A percentile compares a stretch with the other conserved stretches of the same genome.
These are phyloP conservation scores for Decapterus maruadsi DNA, from an alignment of 2,797 vertebrate species.

Conservation along the genomic window DNA sequence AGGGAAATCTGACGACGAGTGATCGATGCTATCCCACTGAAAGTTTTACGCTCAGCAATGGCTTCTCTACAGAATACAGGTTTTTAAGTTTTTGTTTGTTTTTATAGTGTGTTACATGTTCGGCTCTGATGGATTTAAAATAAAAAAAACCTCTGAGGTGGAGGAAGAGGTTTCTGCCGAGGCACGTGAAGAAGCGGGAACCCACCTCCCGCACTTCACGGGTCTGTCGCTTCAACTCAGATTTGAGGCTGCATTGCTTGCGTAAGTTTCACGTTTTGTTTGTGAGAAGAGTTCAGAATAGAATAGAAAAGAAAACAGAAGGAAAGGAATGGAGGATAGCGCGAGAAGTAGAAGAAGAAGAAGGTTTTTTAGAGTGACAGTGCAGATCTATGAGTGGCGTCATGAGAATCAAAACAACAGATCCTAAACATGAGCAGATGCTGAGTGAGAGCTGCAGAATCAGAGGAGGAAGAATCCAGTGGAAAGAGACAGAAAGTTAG, in stretches of 20 bases:
- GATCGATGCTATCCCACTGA: background rate
- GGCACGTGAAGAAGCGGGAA: constrained; percentile 64
- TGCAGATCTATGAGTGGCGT: constrained; percentile 32
- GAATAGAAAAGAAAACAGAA: constrained; percentile 16
- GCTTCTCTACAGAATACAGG: constrained; percentile 75
- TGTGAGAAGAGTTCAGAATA: constrained; percentile 14
- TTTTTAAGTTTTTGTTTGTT: constrained; percentile 15
- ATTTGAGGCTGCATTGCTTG: constrained; percentile 76
- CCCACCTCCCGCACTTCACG: constrained; percentile 64
- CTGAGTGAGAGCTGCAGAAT: constrained; percentile 49
- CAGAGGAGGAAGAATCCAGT: constrained; percentile 62
- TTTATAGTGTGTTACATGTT: constrained; percentile 26
- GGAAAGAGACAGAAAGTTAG: constrained; percentile 29
- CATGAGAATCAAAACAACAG: constrained; percentile 18
- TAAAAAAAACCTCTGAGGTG: constrained; percentile 44
- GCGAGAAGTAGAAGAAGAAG: background rate
- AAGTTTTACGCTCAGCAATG: constrained; percentile 42
- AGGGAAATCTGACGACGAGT: background rate
- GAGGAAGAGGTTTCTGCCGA: constrained; percentile 27
- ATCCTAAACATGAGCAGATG: constrained; percentile 63
- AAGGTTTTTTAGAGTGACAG: constrained; percentile 26
- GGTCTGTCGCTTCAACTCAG: constrained; percentile 73
- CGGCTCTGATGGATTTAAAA: constrained; percentile 28
- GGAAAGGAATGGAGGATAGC: background rate
- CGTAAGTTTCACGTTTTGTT: constrained; percentile 65